phyloP scores from a whole-genome alignment of 2,888 invertebrate genomes.

The Anagyrus pseudococci region DNA sequence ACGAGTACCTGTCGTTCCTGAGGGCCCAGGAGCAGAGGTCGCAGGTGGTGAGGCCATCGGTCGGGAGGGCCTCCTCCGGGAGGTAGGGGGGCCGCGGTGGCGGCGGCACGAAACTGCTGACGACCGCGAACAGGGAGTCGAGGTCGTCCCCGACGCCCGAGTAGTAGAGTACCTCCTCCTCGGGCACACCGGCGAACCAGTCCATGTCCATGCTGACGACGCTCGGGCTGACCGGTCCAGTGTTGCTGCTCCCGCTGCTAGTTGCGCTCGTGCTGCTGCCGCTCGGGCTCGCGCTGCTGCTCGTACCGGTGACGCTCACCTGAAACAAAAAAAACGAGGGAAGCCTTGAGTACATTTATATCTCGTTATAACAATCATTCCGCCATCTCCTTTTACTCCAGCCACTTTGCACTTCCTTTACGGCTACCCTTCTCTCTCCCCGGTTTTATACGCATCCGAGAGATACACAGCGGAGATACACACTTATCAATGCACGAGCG shows the following conservation, averaged over 20 bases:
- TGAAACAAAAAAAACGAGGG: constrained; percentile 38
- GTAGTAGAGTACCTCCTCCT: constrained; percentile 59
- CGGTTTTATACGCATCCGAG: too few species aligned
- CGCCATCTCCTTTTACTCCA: too few species aligned
- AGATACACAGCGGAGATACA: too few species aligned
- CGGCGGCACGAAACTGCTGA: constrained; percentile 70
- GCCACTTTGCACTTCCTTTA: too few species aligned
- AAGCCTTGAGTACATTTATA: too few species aligned
- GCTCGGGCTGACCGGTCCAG: constrained; percentile 5
- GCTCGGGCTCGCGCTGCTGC: constrained; percentile 34
- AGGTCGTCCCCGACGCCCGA: constrained; percentile 55
- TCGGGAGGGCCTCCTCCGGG: constrained; percentile 68
- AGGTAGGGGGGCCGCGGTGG: constrained; percentile 73
- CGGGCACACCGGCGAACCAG: constrained; percentile 60
- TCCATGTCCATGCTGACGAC: constrained; percentile 46
- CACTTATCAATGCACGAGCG: too few species aligned
- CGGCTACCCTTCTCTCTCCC: too few species aligned
- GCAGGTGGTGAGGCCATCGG: constrained; percentile 76
- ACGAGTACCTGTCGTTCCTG: constrained; percentile 66
- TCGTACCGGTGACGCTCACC: constrained; percentile 50
- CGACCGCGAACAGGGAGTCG: constrained; percentile 59
- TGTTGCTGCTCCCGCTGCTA: not conserved
- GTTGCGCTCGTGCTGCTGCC: constrained; percentile 8
- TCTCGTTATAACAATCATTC: too few species aligned
- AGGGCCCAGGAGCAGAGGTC: constrained; percentile 79